phyloP scores from a whole-genome alignment of 2,888 invertebrate genomes.

The Folsomia candida region DNA sequence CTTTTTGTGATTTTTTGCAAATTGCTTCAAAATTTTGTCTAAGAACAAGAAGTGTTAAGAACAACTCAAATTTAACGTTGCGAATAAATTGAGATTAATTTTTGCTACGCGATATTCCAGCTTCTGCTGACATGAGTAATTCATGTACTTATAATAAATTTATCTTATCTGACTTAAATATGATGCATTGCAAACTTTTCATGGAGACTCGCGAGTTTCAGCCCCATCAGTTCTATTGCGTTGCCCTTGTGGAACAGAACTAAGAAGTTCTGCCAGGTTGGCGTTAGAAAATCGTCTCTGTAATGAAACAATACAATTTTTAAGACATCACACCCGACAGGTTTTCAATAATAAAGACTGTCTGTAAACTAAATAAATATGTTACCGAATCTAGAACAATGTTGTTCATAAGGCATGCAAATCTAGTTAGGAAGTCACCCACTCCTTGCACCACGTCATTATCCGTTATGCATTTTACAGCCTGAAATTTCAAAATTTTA shows the following conservation, averaged over 20 bases:
- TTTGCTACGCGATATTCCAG: no score
- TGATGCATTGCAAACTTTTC: no score
- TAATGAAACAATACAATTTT: background rate
- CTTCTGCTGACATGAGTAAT: no score
- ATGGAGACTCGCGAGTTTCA: no score
- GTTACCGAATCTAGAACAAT: slow-evolving; percentile 33
- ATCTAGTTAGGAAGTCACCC: slow-evolving; percentile 30
- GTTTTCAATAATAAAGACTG: no score
- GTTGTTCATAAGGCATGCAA: slow-evolving; percentile 34
- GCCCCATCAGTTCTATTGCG: no score
- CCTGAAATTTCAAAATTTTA: slow-evolving; percentile 6
- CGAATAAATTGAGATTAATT: background rate
- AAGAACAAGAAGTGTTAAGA: background rate
- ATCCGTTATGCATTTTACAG: slow-evolving; percentile 27
- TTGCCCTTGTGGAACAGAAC: slow-evolving; percentile 60
- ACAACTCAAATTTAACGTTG: background rate
- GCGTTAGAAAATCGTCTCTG: slow-evolving; percentile 35
- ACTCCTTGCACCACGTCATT: slow-evolving; percentile 31
- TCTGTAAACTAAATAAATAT: no score
- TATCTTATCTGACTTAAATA: no score
- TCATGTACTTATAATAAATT: background rate
- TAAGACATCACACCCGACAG: background rate
- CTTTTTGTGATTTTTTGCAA: no score
- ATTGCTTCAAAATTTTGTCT: no score
- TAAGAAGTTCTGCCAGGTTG: slow-evolving; percentile 31